Base-by-base conservation (phyloP, 2,797 vertebrate genomes). In the Chrosomus eos region DNA sequence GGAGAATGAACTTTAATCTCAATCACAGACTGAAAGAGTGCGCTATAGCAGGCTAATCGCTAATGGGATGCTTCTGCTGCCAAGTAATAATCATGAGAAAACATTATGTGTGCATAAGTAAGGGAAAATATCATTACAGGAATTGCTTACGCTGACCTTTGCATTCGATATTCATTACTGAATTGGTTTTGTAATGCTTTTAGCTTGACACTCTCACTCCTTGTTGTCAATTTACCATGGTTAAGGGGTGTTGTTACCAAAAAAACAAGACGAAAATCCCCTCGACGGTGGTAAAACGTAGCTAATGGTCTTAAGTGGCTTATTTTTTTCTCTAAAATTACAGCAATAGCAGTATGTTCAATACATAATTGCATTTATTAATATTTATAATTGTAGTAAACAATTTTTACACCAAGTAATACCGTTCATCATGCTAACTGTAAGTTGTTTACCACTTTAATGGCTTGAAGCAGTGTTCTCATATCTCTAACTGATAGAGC, bases 1-100 rank as follows among this genome's bases (percentile, higher is more conserved):
- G 55, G 55, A 86, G 87, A 87, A 90, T 89, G 85, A 88, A 87
- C 78, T 85, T 89, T 87, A 82, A 86, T 89, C 89, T 90, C 82
- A 90, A 89, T 89, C 88, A 86, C 53, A 55, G 55, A 33, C 84
- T 68, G 53, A 84, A 73, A 66, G 85, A 40, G 43, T 81, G 28
- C 31, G 23, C 81, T 73, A 64, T 67, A 31, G 68, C 58, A 48
- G 3, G 43, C 26, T 72, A 85, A 85, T 85, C 83, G 4, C 76
- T 85, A 85, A 85, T 85, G 83, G 83, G 71, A 66, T 86, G 70
- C 53, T 80, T 72, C 51, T 79, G 9, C 76, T 80, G 83, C 76
- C 83, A 85, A 85, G 83, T 80, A 79, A 72, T 85, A 80, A 79
- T 85, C 75, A 73, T 80, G 70, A 85, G 70, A 79, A 64, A 72